Base-by-base conservation (phyloP, 2,888 invertebrate genomes). In the Dorcus hopei region DNA sequence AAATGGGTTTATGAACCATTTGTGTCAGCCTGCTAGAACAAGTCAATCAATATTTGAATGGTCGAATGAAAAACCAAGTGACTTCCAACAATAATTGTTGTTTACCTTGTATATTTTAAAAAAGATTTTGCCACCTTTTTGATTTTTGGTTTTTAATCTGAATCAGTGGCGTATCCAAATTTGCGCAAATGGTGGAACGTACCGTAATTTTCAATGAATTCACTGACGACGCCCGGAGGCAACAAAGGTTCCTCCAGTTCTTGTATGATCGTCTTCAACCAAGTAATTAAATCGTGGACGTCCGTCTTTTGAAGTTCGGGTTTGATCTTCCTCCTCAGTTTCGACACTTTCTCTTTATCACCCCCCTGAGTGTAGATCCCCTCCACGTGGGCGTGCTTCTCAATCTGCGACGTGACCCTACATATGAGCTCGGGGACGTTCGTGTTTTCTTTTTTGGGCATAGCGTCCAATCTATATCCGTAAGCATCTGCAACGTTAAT, bases 261-360 rank as follows among this genome's bases (percentile, higher is more conserved):
- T 23, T 94, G 83, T 80, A 97, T 93, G 83, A 96, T 97, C 70
- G 93, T 83, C 80, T 96, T 96, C 61, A 97, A 80, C 8, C 94
- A 88, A 43, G 95, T 95, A 5, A 94, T 91, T 65, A 97, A 80
- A 52, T 95, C 95, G 11, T 50, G 38, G 4, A 54, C 53, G 11
- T 53, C 57, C 39, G 54, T 54, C 40, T 60, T 60, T 49, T 75
- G 53, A 8, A 75, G 72, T 38, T 62, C 62, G 4, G 69, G 57
- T 56, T 71, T 70, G 40, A 66, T 70, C 55, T 73, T 74, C 26
- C 26, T 33, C 26, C 26, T 33, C 26, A 33, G 5, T 1, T 6
- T 45, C 38, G 58, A 63, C 54, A 74, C 56, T 60, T 73, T 75
- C 57, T 72, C 72, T 38, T 93, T 94, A 38, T 95, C 95, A 61